phyloP scores from a whole-genome alignment of 2,113 vertebrate species.

The Recurvirostra avosetta region DNA sequence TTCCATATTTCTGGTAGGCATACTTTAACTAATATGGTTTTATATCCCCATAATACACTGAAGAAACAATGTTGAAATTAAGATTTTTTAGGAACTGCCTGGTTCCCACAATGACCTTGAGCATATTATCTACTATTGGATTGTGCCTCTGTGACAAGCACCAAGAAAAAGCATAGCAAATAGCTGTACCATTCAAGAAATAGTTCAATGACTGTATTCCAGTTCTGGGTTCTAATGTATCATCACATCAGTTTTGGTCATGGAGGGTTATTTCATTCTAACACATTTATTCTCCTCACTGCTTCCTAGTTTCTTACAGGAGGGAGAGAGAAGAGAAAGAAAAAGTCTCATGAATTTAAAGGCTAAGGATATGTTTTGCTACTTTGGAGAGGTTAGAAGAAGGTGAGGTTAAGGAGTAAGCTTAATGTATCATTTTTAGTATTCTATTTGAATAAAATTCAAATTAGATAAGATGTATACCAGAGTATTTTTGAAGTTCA shows the following conservation, averaged over 20 bases:
- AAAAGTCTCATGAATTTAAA: neutral
- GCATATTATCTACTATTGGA: neutral
- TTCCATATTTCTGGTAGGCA: neutral
- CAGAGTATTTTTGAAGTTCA: neutral
- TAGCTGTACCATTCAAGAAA: neutral
- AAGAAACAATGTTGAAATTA: neutral
- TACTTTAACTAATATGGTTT: neutral
- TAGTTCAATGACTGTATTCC: neutral
- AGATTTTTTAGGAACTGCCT: neutral
- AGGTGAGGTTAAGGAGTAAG: constrained; percentile 5
- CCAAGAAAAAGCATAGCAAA: neutral
- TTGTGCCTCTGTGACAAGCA: neutral
- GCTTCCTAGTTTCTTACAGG: neutral
- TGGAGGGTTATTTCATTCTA: neutral
- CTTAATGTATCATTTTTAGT: constrained; percentile 4
- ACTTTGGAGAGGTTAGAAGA: neutral
- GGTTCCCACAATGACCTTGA: neutral
- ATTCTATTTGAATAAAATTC: constrained; percentile 24
- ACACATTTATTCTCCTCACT: neutral
- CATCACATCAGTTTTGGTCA: neutral
- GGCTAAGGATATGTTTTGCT: neutral
- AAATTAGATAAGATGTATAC: neutral
- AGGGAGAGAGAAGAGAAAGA: neutral
- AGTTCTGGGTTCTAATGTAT: neutral
- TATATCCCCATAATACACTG: neutral